phyloP scores from a whole-genome alignment of 2,888 invertebrate species.

The Zonitis immaculata region DNA sequence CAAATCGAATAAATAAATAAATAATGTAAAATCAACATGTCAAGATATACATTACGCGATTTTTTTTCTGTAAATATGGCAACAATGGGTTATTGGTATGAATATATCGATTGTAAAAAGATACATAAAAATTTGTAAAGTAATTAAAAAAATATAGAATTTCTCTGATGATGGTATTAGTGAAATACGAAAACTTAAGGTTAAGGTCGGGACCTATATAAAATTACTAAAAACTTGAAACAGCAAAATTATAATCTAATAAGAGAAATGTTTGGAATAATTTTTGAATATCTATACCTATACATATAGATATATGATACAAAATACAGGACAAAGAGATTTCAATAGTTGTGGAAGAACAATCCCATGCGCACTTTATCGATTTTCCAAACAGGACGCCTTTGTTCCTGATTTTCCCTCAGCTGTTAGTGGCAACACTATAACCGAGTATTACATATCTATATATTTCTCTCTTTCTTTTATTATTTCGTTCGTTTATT shows the following conservation, averaged over 20 bases:
- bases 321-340: constrained; percentile 4
- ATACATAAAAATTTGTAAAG: neutral
- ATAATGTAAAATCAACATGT: constrained; percentile 18
- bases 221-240: neutral
- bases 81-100: constrained; percentile 9
- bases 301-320: neutral
- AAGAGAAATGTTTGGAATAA: neutral
- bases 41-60: constrained; percentile 11
- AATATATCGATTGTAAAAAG: neutral
- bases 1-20: neutral
- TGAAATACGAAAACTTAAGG: neutral
- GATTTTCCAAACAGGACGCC: constrained; percentile 18
- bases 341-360: constrained; percentile 14
- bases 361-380: constrained; percentile 20
- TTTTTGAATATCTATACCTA: neutral
- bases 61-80: constrained; percentile 10
- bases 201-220: neutral
- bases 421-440: constrained; percentile 8
- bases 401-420: constrained; percentile 18
- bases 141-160: neutral
- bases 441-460: neutral
- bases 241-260: neutral
- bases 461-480: too few relatives aligned
- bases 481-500: too few relatives aligned
- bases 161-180: neutral